These are phyloP conservation scores for Drosophila elegans DNA, from an alignment of 1,140 invertebrate species.

Conservation along the genomic window DNA sequence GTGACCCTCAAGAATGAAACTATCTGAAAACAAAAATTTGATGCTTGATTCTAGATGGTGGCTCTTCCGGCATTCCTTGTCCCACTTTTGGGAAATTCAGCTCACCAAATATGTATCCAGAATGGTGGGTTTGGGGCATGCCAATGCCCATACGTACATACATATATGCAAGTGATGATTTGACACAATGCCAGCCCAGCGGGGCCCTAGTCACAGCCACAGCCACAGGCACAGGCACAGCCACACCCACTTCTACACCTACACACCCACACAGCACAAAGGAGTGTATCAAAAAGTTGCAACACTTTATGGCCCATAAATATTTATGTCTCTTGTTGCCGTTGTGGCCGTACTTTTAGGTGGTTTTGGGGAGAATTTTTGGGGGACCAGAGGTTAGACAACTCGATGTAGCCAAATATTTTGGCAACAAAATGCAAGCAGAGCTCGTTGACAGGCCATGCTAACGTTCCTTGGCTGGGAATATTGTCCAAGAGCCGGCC, in stretches of 20 bases:
- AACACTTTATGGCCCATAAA: conserved; percentile 80
- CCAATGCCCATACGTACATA: background rate
- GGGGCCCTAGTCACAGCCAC: background rate
- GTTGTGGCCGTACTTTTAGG: conserved; percentile 49
- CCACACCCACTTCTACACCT: background rate
- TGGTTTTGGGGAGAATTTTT: background rate
- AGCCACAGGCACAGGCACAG: background rate
- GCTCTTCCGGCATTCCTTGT: conserved; percentile 16
- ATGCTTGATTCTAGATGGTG: background rate
- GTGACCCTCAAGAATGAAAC: background rate
- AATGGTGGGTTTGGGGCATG: background rate
- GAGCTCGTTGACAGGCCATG: conserved; percentile 64
- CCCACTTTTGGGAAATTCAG: conserved; percentile 10
- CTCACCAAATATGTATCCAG: conserved; percentile 23
- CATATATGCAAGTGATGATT: conserved; percentile 30
- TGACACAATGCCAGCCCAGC: conserved; percentile 36
- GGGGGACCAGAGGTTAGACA: background rate
- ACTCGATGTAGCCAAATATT: conserved; percentile 64
- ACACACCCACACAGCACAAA: background rate
- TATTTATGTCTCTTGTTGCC: conserved; percentile 69
- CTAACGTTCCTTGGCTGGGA: conserved; percentile 71
- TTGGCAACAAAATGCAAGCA: conserved; percentile 74
- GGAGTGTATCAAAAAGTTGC: conserved; percentile 78
- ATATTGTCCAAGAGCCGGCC: background rate
- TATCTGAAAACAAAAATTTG: background rate